A percentile compares a stretch with the other conserved stretches of the same genome.
These are phyloP conservation scores for Verasper variegatus DNA, from an alignment of 2,113 vertebrate genomes.

Conservation along the genomic window DNA sequence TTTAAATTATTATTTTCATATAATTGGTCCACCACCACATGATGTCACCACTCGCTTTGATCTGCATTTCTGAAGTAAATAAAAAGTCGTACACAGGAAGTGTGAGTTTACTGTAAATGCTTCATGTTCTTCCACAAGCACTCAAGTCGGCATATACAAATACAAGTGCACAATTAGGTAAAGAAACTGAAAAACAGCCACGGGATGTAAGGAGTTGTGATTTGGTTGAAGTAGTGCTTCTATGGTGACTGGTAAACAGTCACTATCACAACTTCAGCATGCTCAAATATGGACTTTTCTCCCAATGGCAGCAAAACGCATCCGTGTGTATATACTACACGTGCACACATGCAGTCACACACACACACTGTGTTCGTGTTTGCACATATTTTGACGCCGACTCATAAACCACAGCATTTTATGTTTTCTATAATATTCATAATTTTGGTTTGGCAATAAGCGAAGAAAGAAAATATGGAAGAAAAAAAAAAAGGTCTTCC, in stretches of 20 bases:
- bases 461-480: constrained; percentile 53
- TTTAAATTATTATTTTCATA: constrained; percentile 33
- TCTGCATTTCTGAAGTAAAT: constrained; percentile 13
- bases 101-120: constrained; percentile 27
- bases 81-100: constrained; percentile 4
- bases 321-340: constrained; percentile 14
- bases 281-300: constrained; percentile 56
- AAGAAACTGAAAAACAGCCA: constrained; percentile 7
- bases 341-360: constrained; percentile 6
- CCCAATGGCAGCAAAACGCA: constrained; percentile 38
- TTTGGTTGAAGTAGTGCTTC: constrained; percentile 40
- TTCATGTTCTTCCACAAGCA: neutral
- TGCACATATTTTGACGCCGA: constrained; percentile 71
- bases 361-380: constrained; percentile 53
- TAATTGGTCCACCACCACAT: neutral
- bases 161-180: constrained; percentile 33
- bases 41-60: constrained; percentile 21
- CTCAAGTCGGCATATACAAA: constrained; percentile 7
- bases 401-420: constrained; percentile 71
- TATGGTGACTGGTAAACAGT: constrained; percentile 44
- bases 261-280: constrained; percentile 28
- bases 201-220: constrained; percentile 32
- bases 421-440: constrained; percentile 79
- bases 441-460: constrained; percentile 77
- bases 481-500: constrained; percentile 23